Base-by-base conservation (phyloP, 2,888 invertebrate species). In the Caenorhabditis plicata region DNA sequence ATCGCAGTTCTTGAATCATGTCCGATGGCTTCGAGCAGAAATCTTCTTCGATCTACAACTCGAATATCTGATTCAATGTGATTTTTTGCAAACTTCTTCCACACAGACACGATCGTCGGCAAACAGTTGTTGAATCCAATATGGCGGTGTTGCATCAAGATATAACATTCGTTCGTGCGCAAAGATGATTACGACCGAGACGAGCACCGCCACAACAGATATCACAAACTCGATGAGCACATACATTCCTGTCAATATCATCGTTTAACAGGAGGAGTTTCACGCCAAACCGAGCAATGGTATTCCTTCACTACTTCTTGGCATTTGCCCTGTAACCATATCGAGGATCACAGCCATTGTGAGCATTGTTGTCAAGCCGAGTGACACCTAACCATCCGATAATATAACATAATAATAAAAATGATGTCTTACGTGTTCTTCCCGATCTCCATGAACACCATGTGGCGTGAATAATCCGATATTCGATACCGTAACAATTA, bases 341-440 rank as follows among this genome's bases (percentile, higher is more conserved):
- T 72, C 72, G 38, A 72, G 49, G 33, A 72, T 72, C 29, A 72
- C 72, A 17, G 69, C 65, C 72, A 72, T 72, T 22, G 72, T 72
- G 15, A 72, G 66, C 57, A 72, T 66, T 8, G 72, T 72, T 8
- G 72, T 72, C n/a, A 70, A 51, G 8, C 72, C 72, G 15, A 72
- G 45, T 0, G 69, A 70, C 3, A 68, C 71, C 62, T 68, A 31
- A 25, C 31, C 25, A n/a, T 9, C 8, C 13, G 22, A 19, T 15
- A 8, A 5, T 3, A n/a, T n/a, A n/a, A n/a, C n/a, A n/a, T n/a
- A n/a, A n/a, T n/a, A n/a, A 8, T 27, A 39, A 20, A 20, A 11
- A 35, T 19, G 8, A 20, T 17, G 25, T 27, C 44, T 36, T 20
- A 68, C 70, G 55, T 72, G 69, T 23, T 73, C 72, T 39, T 73